A percentile compares a stretch with the other conserved stretches of the same genome.
Conservation (phyloP, 2,797 vertebrate species). For the Sardinella longiceps region DNA sequence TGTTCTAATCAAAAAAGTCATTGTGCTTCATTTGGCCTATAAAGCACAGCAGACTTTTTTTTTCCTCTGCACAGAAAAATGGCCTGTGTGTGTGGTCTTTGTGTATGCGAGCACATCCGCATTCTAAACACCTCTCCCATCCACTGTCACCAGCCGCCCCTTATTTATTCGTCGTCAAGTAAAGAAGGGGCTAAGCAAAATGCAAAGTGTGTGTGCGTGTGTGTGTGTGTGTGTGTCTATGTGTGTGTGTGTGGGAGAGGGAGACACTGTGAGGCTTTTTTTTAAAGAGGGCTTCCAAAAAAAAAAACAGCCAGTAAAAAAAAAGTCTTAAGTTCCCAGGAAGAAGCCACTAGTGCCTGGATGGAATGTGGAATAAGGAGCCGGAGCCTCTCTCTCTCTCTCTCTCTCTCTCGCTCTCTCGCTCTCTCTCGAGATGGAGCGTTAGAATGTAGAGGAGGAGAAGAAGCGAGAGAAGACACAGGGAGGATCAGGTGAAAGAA, state of each 20-base stretch:
- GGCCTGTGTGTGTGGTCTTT: slow-evolving; percentile 4
- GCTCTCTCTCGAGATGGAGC: too few species aligned
- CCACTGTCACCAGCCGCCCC: neutral
- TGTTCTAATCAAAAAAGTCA: neutral
- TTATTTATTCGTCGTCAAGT: neutral
- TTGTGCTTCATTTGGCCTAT: neutral
- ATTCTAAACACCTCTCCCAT: slow-evolving; percentile 4
- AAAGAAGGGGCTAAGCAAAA: slow-evolving; percentile 14
- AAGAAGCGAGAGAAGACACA: neutral
- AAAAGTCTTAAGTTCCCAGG: neutral
- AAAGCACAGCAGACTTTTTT: neutral
- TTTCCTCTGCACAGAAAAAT: neutral
- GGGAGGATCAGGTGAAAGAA: neutral
- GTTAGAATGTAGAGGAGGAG: neutral
- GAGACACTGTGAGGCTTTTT: neutral
- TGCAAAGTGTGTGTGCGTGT: neutral
- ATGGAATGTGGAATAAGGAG: neutral
- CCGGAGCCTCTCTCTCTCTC: neutral
- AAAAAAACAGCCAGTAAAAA: neutral
- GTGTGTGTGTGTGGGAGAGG: neutral
- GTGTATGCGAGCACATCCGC: neutral
- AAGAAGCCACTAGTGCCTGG: neutral
- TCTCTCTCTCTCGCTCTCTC: neutral
- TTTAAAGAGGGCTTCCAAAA: neutral
- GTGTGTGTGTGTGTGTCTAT: too few species aligned